Conservation (phyloP, 2,113 vertebrate genomes). For the Zingel zingel region DNA sequence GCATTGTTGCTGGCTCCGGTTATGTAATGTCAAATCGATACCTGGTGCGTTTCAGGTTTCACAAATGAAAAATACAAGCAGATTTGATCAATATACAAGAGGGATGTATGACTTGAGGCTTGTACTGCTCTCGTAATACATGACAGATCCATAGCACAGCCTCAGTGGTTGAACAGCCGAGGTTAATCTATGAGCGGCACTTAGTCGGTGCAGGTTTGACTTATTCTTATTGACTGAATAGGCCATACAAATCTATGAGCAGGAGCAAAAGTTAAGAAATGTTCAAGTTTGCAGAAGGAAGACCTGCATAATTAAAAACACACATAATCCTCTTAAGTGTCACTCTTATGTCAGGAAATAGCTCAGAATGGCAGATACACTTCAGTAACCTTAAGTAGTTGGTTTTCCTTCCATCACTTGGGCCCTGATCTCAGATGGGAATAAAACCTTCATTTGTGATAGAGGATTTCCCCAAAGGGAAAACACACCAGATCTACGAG, state of each 20-base stretch:
- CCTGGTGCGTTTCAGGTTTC: constrained; percentile 61
- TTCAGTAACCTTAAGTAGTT: neutral
- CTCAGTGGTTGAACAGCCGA: constrained; percentile 4
- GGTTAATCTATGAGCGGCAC: constrained; percentile 48
- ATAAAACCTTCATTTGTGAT: constrained; percentile 16
- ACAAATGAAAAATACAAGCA: constrained; percentile 79
- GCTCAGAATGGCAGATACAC: neutral
- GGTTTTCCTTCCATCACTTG: neutral
- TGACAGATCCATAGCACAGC: constrained; percentile 56
- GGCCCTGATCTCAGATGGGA: neutral
- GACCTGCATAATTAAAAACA: constrained; percentile 22
- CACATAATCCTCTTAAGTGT: neutral
- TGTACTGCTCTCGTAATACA: constrained; percentile 48
- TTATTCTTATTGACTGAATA: constrained; percentile 38
- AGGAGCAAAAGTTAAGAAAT: neutral
- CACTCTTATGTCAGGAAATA: neutral
- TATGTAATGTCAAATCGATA: constrained; percentile 78
- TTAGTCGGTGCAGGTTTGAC: constrained; percentile 31
- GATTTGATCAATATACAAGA: constrained; percentile 79
- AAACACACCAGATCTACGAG: neutral
- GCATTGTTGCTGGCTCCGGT: constrained; percentile 57
- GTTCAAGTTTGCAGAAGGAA: constrained; percentile 4
- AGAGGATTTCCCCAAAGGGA: constrained; percentile 26
- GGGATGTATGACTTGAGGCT: constrained; percentile 71
- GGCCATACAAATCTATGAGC: constrained; percentile 25